Evolutionary conservation across 2,888 invertebrate genomes (phyloP), one percentile per base, ranked within the genome.

Genomic region (Agrotis segetum): DNA sequence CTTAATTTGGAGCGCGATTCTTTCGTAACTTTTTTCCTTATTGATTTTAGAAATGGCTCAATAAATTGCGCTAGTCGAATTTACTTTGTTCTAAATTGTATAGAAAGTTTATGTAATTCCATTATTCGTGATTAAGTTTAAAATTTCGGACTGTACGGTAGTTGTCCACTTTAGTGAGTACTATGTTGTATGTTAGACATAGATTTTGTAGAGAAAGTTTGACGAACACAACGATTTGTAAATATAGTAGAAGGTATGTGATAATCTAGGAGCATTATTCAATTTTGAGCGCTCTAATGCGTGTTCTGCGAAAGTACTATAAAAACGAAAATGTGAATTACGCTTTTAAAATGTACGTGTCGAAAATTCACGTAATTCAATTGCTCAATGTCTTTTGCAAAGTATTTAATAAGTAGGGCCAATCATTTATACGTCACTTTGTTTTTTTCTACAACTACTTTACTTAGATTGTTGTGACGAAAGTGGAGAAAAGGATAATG

Each of bases 41-140:
- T 73, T 68, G 47, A 14, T 50, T 55, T 59, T 34, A 47, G 52
- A 74, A 75, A 81, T 81, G 81, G 78, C 62, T 65, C 61, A 73
- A 65, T 76, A 79, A 78, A 83, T 82, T 82, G 66, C 40, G 4
- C 17, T 34, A 46, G 16, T 17, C 19, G 49, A 68, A 14, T 78
- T 67, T 71, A 56, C 5, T 49, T 66, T 71, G 58, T 40, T 66
- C 62, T 68, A 66, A 75, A 74, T 79, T 74, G 62, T 68, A 56
- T 75, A 75, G 80, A 82, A 75, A 82, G 82, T 82, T 77, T 77
- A 73, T 56, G 74, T 74, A 83, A 78, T 58, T 60, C 55, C 55
- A 69, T 21, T 73, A 47, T 78, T 67, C 72, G 63, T 73, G 69
- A 74, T 83, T 72, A 71, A 61, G 21, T n/a, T 72, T 71, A 68